Percentiles rank a stretch among this genome's conserved stretches.
Conservation (phyloP, 2,888 invertebrate species). For the Cephus sareptanus region DNA sequence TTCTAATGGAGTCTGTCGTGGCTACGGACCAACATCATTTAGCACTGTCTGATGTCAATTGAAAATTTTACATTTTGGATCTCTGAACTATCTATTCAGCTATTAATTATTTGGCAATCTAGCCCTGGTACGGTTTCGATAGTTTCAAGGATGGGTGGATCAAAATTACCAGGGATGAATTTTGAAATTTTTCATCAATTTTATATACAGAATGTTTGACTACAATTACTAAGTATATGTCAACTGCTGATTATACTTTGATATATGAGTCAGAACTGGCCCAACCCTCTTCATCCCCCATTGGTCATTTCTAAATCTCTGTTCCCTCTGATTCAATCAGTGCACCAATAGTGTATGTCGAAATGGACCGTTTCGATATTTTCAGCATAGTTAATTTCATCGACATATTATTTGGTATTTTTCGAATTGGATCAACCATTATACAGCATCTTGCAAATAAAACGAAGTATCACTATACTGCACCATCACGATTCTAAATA, state of each 20-base stretch:
- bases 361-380: neutral
- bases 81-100: neutral
- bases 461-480: neutral
- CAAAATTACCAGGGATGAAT: neutral
- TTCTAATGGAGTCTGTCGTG: constrained; percentile 46
- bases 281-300: neutral
- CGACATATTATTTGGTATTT: neutral
- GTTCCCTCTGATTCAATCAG: neutral
- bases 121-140: neutral
- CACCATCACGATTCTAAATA: neutral
- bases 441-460: neutral
- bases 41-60: constrained; percentile 24
- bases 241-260: neutral
- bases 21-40: constrained; percentile 35
- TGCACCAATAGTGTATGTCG: neutral
- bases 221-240: neutral
- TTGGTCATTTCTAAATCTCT: neutral
- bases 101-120: neutral
- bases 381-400: neutral
- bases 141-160: neutral
- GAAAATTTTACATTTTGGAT: constrained; percentile 21
- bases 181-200: neutral
- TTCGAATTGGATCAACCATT: neutral
- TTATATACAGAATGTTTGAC: neutral
- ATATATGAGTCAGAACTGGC: neutral